Conservation (phyloP, 2,113 vertebrate species). For the Phalacrocorax brasilianus region DNA sequence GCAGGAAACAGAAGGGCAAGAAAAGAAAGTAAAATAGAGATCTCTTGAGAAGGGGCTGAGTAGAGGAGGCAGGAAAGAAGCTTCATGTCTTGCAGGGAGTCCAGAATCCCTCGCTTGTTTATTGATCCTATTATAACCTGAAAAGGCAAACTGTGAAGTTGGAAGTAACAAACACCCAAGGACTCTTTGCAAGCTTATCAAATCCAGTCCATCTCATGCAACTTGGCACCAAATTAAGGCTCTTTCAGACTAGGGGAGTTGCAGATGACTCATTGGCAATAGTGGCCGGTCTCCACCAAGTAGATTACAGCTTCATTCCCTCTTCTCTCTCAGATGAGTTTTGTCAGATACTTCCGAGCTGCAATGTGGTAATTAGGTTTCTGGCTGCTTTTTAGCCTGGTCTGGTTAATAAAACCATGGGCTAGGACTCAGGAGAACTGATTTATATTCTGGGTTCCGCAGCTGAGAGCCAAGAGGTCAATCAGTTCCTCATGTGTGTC, state of each 20-base stretch:
- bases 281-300: not conserved
- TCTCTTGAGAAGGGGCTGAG: not conserved
- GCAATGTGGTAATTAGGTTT: not conserved
- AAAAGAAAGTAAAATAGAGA: not conserved
- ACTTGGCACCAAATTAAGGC: not conserved
- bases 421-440: not conserved
- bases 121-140: not conserved
- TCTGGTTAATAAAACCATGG: not conserved
- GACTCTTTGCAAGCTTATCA: not conserved
- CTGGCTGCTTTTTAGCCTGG: not conserved
- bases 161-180: not conserved
- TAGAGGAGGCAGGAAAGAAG: not conserved
- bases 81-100: not conserved
- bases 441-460: not conserved
- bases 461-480: not conserved
- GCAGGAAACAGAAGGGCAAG: not conserved
- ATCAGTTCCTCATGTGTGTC: not conserved
- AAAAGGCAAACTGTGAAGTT: not conserved
- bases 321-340: not conserved
- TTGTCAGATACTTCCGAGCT: not conserved
- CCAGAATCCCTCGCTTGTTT: not conserved
- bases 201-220: not conserved
- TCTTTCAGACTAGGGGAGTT: not conserved
- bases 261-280: not conserved
- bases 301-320: not conserved